Conservation (phyloP, 2,113 vertebrate species). For the Channa argus region DNA sequence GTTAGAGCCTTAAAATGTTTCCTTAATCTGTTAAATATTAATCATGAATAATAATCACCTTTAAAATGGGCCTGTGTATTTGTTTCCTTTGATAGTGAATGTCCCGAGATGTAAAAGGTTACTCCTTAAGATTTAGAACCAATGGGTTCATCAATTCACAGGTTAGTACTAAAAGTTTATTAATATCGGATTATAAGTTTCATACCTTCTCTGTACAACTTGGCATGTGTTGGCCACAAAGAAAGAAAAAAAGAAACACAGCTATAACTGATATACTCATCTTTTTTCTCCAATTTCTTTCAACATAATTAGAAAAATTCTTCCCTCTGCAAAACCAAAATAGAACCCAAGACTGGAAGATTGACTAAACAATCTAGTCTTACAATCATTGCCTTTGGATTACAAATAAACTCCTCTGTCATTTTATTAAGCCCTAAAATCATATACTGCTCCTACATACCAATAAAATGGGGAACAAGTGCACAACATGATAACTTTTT, state of each 20-base stretch:
- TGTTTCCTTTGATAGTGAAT: not conserved
- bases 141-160: not conserved
- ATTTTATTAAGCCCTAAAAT: slow-evolving; percentile 31
- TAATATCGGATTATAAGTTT: slow-evolving; percentile 20
- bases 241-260: not conserved
- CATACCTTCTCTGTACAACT: slow-evolving; percentile 12
- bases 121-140: too few relatives aligned
- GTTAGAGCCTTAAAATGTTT: not conserved
- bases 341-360: slow-evolving; percentile 25
- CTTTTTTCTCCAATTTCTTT: slow-evolving; percentile 10
- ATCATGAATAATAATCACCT: not conserved
- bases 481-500: slow-evolving; percentile 25
- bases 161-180: not conserved
- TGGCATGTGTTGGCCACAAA: not conserved
- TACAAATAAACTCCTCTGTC: slow-evolving; percentile 53
- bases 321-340: slow-evolving; percentile 27
- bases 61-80: not conserved
- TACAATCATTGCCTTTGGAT: slow-evolving; percentile 59
- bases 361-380: slow-evolving; percentile 62
- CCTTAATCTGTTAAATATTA: not conserved
- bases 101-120: not conserved
- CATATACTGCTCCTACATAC: slow-evolving; percentile 15
- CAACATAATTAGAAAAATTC: slow-evolving; percentile 43
- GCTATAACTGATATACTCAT: slow-evolving; percentile 13
- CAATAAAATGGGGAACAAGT: slow-evolving; percentile 10